A percentile compares a stretch with the other conserved stretches of the same genome.
Conservation (phyloP, 2,113 vertebrate species). For the Anoura caudifer region DNA sequence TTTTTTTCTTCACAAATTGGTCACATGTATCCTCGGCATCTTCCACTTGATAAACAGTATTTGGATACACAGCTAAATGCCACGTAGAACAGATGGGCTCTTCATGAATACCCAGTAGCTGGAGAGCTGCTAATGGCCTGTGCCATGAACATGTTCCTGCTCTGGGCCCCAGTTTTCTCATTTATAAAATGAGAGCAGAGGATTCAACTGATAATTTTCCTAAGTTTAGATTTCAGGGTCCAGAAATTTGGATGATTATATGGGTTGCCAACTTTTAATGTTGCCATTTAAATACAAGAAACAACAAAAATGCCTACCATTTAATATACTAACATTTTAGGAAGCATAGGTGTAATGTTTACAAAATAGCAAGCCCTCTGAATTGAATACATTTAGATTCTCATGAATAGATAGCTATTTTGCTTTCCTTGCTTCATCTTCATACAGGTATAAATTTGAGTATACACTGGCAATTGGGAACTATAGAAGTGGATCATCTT, state of each 20-base stretch:
- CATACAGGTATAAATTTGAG: not conserved
- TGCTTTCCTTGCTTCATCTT: not conserved
- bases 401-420: not conserved
- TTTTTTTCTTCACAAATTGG: not conserved
- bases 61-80: not conserved
- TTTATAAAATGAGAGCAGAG: not conserved
- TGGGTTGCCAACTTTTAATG: not conserved
- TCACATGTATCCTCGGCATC: not conserved
- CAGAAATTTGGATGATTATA: not conserved
- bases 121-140: not conserved
- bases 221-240: not conserved
- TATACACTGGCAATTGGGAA: not conserved
- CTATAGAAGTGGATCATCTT: not conserved
- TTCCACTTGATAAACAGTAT: constrained; percentile 18
- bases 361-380: not conserved
- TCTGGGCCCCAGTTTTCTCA: not conserved
- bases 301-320: not conserved
- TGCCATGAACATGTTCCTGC: not conserved
- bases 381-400: not conserved
- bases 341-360: not conserved
- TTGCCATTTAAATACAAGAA: not conserved
- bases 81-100: not conserved
- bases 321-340: not conserved
- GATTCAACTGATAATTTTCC: not conserved
- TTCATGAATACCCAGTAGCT: not conserved